These are phyloP conservation scores for Adineta ricciae DNA, from an alignment of 2,888 invertebrate genomes.

Conservation along the genomic window DNA sequence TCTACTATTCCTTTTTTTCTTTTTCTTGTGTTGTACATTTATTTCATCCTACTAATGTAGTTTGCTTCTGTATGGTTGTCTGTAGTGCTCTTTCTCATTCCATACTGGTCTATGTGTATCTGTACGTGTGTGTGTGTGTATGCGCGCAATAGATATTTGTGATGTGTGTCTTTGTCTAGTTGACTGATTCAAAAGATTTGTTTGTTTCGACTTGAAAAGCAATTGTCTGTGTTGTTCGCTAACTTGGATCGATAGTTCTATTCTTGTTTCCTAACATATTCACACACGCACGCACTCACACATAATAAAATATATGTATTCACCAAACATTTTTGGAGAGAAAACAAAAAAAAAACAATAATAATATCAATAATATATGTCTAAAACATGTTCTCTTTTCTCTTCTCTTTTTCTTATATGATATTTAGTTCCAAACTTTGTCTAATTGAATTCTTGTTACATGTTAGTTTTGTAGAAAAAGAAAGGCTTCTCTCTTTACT, in stretches of 20 bases:
- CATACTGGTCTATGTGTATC: background rate
- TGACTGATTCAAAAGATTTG: background rate
- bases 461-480: background rate
- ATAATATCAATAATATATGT: background rate
- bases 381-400: background rate
- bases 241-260: background rate
- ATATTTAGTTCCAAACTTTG: background rate
- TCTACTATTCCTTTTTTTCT: background rate
- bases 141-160: background rate
- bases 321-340: background rate
- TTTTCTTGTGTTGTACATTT: background rate
- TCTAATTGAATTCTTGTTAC: background rate
- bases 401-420: background rate
- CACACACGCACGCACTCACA: background rate
- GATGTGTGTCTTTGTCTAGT: background rate
- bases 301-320: background rate
- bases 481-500: background rate
- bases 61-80: background rate
- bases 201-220: background rate
- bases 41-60: background rate
- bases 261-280: background rate
- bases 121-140: background rate
- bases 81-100: constrained; percentile 7
- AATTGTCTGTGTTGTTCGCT: background rate
- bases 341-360: background rate